A percentile compares a stretch with the other conserved stretches of the same genome.
phyloP scores from a whole-genome alignment of 2,797 vertebrate species.

The Furcifer pardalis region DNA sequence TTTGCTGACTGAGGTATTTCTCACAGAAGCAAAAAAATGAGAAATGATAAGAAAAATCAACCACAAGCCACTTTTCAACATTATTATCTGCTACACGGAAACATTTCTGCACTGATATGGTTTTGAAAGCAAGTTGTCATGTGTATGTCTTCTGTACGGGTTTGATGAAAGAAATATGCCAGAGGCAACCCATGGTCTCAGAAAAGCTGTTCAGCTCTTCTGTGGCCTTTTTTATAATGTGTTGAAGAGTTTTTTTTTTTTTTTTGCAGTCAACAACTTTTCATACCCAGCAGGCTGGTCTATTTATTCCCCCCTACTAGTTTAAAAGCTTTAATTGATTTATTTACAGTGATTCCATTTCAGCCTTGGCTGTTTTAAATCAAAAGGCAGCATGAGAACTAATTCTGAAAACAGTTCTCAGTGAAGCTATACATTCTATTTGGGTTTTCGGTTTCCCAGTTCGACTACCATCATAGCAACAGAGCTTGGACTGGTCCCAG shows the following conservation, averaged over 20 bases:
- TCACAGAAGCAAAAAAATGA: neutral
- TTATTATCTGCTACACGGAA: neutral
- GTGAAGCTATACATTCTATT: neutral
- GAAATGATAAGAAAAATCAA: neutral
- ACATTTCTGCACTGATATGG: neutral
- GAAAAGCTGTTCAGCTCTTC: neutral
- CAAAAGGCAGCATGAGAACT: neutral
- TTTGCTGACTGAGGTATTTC: neutral
- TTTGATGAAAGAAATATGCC: neutral
- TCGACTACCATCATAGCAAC: neutral
- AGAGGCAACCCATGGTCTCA: neutral
- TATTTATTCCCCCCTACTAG: neutral
- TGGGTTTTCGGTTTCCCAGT: too few species aligned
- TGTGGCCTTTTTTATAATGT: neutral
- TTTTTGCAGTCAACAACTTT: neutral
- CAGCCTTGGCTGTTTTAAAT: neutral
- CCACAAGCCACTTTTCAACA: neutral
- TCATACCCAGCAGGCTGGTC: neutral
- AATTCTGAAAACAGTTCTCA: neutral
- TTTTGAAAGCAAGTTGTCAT: neutral
- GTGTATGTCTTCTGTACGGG: neutral
- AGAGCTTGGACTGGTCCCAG: neutral
- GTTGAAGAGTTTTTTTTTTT: neutral
- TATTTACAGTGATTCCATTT: neutral
- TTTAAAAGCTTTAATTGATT: neutral